A percentile compares a stretch with the other conserved stretches of the same genome.
Evolutionary conservation across 2,113 vertebrate species (phyloP).

Genomic region (Myodes glareolus): DNA sequence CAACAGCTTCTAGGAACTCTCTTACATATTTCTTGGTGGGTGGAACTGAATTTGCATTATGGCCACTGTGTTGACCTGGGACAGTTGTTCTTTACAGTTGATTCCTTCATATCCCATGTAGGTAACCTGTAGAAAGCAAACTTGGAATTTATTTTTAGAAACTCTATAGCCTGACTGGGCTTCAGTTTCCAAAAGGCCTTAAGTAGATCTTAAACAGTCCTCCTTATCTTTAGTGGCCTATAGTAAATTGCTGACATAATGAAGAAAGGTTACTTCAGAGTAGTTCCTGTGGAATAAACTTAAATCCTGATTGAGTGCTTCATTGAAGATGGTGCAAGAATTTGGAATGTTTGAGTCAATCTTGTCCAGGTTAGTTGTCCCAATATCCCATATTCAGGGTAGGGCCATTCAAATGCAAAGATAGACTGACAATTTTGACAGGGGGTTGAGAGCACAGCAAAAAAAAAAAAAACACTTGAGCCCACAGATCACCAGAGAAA

Average conservation of each 20-base stretch:
- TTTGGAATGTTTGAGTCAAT: not conserved
- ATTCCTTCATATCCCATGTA: not conserved
- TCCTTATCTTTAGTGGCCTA: not conserved
- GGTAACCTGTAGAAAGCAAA: not conserved
- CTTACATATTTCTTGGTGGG: not conserved
- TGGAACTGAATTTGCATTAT: not conserved
- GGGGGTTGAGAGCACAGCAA: no score
- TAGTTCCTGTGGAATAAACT: not conserved
- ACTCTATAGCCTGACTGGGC: not conserved
- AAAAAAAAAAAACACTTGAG: no score
- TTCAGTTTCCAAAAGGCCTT: not conserved
- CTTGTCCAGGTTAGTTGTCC: not conserved
- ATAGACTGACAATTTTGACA: not conserved
- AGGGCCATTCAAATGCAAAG: not conserved
- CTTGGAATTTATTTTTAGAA: not conserved
- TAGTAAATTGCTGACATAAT: not conserved
- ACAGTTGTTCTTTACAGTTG: not conserved
- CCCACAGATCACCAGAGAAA: no score
- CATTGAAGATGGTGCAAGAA: not conserved
- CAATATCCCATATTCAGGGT: not conserved
- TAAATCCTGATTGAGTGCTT: not conserved
- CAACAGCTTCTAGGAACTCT: not conserved
- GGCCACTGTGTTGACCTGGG: not conserved
- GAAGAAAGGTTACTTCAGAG: not conserved
- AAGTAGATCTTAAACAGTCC: not conserved